Percentiles rank a stretch among this genome's conserved stretches.
Conservation (phyloP, 2,113 vertebrate genomes). For the Chaenogobius annularis region DNA sequence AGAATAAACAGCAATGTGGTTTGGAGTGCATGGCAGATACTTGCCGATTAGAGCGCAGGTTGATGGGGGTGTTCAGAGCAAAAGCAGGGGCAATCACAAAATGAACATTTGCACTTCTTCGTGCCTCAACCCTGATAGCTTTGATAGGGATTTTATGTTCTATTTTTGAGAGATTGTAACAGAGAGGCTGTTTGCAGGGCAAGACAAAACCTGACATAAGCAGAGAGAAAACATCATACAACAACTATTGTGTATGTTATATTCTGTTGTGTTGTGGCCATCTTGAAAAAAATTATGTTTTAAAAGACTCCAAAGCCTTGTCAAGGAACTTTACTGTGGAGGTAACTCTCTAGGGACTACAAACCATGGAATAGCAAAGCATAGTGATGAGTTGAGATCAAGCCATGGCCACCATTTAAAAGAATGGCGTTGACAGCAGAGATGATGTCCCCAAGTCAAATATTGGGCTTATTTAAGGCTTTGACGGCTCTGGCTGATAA, state of each 20-base stretch:
- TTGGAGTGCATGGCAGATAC: slow-evolving; percentile 69
- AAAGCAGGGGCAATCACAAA: slow-evolving; percentile 60
- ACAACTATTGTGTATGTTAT: slow-evolving; percentile 33
- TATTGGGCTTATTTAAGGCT: too few species aligned
- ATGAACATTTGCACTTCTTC: slow-evolving; percentile 65
- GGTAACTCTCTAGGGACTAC: background rate
- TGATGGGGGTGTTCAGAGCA: slow-evolving; percentile 59
- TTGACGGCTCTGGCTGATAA: too few species aligned
- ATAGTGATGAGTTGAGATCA: background rate
- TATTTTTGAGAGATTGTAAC: slow-evolving; percentile 49
- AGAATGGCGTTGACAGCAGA: too few species aligned
- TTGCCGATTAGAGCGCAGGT: slow-evolving; percentile 64
- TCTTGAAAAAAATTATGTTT: slow-evolving; percentile 62
- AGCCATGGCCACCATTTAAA: background rate
- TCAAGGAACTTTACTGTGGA: slow-evolving; percentile 24
- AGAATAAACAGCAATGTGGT: slow-evolving; percentile 78
- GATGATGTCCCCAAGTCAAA: background rate
- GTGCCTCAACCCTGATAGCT: slow-evolving; percentile 45
- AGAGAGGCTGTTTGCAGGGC: slow-evolving; percentile 33
- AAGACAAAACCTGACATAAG: slow-evolving; percentile 21
- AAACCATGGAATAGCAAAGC: background rate
- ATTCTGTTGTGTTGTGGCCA: slow-evolving; percentile 42
- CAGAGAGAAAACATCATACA: slow-evolving; percentile 34
- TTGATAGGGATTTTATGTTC: slow-evolving; percentile 56
- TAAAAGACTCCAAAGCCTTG: slow-evolving; percentile 51